A percentile compares a stretch with the other conserved stretches of the same genome.
phyloP scores from a whole-genome alignment of 2,888 invertebrate genomes.

The Scaptomyza polygonia region DNA sequence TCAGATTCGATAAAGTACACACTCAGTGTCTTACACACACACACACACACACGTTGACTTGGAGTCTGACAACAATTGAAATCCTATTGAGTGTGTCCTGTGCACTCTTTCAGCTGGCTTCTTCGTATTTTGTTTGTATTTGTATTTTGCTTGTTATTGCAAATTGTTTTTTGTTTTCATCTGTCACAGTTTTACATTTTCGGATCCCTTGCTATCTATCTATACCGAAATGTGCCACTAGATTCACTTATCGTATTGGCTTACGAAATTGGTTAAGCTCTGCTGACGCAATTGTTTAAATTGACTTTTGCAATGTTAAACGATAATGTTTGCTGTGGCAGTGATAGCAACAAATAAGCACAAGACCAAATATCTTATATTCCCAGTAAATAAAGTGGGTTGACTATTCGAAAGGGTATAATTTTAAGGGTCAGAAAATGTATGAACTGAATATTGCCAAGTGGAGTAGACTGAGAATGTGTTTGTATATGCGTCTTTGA shows the following conservation, averaged over 20 bases:
- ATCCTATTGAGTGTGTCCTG: conserved; percentile 67
- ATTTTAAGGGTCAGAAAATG: background rate
- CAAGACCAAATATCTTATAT: background rate
- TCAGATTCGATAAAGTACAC: conserved; percentile 3
- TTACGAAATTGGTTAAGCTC: conserved; percentile 76
- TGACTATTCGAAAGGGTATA: background rate
- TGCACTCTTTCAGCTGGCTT: conserved; percentile 33
- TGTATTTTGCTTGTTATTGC: conserved; percentile 69
- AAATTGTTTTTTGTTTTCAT: conserved; percentile 72
- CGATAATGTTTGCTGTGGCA: conserved; percentile 43
- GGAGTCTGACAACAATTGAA: conserved; percentile 64
- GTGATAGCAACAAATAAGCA: conserved; percentile 29
- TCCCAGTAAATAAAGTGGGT: background rate
- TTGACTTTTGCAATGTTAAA: conserved; percentile 71
- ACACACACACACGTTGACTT: conserved; percentile 6
- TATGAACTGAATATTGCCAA: too few relatives aligned
- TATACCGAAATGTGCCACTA: conserved; percentile 13
- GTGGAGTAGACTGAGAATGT: too few relatives aligned
- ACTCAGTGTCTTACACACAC: background rate
- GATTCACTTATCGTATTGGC: conserved; percentile 67
- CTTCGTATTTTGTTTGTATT: conserved; percentile 57
- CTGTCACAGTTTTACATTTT: conserved; percentile 42
- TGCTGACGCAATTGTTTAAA: conserved; percentile 74
- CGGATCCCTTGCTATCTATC: background rate
- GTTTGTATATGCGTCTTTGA: too few relatives aligned